A percentile compares a stretch with the other conserved stretches of the same genome.
Evolutionary conservation across 2,797 vertebrate species (phyloP).

Genomic region (Sebastiscus tertius): DNA sequence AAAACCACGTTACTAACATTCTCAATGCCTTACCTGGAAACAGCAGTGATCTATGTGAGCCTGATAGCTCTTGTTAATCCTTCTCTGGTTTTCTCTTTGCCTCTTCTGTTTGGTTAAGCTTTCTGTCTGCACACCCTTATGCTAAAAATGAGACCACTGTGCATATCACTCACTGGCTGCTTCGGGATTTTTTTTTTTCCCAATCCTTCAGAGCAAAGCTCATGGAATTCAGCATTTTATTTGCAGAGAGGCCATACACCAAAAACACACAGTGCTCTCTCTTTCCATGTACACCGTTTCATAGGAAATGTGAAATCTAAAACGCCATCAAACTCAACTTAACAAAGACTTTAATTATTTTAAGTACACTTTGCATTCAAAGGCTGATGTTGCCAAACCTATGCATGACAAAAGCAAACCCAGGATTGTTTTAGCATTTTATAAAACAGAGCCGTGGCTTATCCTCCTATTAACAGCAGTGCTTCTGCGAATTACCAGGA

Average conservation of each 20-base stretch:
- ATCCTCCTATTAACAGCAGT: neutral
- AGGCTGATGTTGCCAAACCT: neutral
- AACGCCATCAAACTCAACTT: neutral
- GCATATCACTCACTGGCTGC: constrained; percentile 32
- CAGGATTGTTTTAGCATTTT: neutral
- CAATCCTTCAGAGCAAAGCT: constrained; percentile 44
- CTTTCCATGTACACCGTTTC: neutral
- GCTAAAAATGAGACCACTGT: constrained; percentile 54
- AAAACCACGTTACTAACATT: constrained; percentile 10
- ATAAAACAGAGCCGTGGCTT: neutral
- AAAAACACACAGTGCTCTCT: constrained; percentile 3
- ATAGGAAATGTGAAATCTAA: neutral
- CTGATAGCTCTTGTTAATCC: neutral
- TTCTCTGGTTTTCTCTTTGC: constrained; percentile 14
- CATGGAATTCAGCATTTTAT: constrained; percentile 50
- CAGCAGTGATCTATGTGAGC: neutral
- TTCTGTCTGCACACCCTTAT: constrained; percentile 30
- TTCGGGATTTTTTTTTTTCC: neutral
- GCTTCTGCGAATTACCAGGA: neutral
- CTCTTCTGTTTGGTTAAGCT: constrained; percentile 33
- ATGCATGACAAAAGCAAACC: neutral
- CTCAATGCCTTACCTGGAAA: constrained; percentile 18
- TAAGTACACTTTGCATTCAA: neutral
- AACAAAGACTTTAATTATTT: neutral
- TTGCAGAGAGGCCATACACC: constrained; percentile 46